Evolutionary conservation across 2,888 invertebrate genomes (phyloP).

Genomic region (Atherix ibis): DNA sequence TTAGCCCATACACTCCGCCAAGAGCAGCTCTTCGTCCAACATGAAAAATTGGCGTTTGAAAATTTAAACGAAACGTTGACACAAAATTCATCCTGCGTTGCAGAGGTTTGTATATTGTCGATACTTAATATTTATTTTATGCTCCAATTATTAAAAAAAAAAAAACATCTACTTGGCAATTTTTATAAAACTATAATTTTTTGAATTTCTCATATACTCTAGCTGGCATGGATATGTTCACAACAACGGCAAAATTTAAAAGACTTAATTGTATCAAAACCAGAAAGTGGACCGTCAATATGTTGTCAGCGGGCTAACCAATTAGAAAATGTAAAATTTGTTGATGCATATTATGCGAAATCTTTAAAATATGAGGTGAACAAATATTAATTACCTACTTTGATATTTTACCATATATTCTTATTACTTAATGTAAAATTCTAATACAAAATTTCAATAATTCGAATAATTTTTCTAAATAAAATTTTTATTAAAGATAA

Average conservation of each 20-base stretch:
- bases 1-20: conserved; percentile 32
- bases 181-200: background rate
- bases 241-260: conserved; percentile 73
- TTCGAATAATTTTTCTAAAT: too few relatives aligned
- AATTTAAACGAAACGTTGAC: conserved; percentile 58
- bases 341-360: conserved; percentile 71
- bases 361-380: conserved; percentile 64
- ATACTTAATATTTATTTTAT: conserved; percentile 1
- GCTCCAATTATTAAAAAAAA: too few relatives aligned
- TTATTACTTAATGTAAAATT: too few relatives aligned
- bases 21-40: conserved; percentile 74
- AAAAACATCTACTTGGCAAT: background rate
- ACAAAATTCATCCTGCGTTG: conserved; percentile 37
- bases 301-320: conserved; percentile 57
- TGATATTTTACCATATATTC: too few relatives aligned
- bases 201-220: conserved; percentile 18
- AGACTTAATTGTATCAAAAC: conserved; percentile 54
- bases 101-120: conserved; percentile 22
- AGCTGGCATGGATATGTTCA: conserved; percentile 74
- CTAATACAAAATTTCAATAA: too few relatives aligned
- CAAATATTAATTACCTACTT: too few relatives aligned
- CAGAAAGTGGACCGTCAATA: conserved; percentile 58
- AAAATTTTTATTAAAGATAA: too few relatives aligned
- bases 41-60: conserved; percentile 69
- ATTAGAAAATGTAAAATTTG: conserved; percentile 47